Base-by-base conservation (phyloP, 2,888 invertebrate species). In the Cosmopolites sordidus region DNA sequence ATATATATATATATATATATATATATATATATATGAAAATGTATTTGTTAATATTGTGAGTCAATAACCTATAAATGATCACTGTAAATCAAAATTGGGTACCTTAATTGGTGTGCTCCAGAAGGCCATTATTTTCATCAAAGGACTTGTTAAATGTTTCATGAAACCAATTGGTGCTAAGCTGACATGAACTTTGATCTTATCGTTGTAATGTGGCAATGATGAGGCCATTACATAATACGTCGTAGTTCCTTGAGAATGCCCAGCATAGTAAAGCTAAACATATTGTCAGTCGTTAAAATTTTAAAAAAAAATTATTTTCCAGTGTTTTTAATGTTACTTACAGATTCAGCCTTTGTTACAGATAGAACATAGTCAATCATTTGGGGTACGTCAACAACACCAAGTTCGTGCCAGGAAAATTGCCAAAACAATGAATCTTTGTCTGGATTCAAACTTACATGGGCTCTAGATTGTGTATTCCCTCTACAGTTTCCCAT, bases 381-480 rank as follows among this genome's bases (percentile, higher is more conserved):
- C 76, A 85, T 86, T 0, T 87, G 81, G 1, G 93, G 91, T 9
- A 94, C 66, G 71, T 95, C 95, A 58, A 77, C 80, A 51, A 78
- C 72, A 0, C 87, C 90, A 69, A 93, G 89, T 69, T 92, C 86
- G 67, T 93, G 88, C 84, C 86, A 94, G 53, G 89, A 89, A 59
- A 71, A 73, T 11, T 71, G 53, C 72, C 72, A 73, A 55, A 70
- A 73, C 80, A 70, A 40, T 73, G 40, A 11, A 43, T 63, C 56
- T n/a, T n/a, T n/a, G 5, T 63, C 50, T 8, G 30, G 42, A 1
- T 59, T 65, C 9, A 27, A 9, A 27, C 6, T 27, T 6, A 9
- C 9, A 11, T 5, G 67, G 64, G 46, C 64, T 54, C 9, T 61
- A 50, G 62, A 64, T 38, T 62, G 57, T 0, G 40, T 54, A 48